phyloP scores from a whole-genome alignment of 2,797 vertebrate genomes.

The Pantherophis alleghaniensis region DNA sequence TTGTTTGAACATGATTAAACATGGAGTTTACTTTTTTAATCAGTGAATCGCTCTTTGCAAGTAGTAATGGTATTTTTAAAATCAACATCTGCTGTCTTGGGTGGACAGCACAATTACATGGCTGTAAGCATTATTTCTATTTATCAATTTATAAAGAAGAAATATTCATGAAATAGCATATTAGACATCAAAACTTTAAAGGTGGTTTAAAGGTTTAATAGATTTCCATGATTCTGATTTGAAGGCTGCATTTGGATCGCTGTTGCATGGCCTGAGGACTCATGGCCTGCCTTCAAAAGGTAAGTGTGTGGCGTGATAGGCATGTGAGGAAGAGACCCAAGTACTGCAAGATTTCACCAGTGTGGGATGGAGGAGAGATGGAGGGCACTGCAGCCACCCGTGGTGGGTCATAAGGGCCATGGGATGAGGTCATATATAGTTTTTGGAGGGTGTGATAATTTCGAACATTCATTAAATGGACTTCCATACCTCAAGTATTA shows the following conservation, averaged over 20 bases:
- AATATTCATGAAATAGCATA: neutral
- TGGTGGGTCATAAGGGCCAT: neutral
- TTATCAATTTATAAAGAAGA: neutral
- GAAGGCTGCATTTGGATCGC: neutral
- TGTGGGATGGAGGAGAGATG: neutral
- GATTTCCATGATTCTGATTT: neutral
- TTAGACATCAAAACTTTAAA: neutral
- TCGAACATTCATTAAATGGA: neutral
- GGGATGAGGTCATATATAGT: neutral
- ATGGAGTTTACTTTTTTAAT: neutral
- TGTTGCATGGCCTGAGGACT: neutral
- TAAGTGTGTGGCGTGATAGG: neutral
- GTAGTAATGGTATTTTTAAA: neutral
- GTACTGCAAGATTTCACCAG: neutral
- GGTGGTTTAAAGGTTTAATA: neutral
- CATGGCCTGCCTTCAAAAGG: neutral
- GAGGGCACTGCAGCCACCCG: neutral
- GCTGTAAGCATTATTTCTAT: neutral
- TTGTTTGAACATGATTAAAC: neutral
- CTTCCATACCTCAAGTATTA: neutral
- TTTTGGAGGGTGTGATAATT: neutral
- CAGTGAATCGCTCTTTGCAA: neutral
- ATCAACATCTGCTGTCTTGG: neutral
- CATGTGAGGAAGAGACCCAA: neutral
- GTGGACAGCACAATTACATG: neutral